Evolutionary conservation across 2,888 invertebrate genomes (phyloP).

Genomic region (Napeogenes inachia): DNA sequence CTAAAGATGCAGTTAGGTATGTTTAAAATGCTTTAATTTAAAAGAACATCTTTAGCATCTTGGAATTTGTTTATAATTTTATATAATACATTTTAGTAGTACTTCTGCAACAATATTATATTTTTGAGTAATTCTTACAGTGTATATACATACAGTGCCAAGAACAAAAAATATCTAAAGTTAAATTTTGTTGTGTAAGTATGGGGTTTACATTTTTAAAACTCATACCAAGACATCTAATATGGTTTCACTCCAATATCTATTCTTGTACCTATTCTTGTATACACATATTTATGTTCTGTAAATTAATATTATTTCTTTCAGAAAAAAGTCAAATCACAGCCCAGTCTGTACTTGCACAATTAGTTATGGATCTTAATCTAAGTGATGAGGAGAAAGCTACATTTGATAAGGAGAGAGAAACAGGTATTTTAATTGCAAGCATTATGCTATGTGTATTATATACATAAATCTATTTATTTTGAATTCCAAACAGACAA

Average conservation of each 20-base stretch:
- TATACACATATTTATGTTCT: too few relatives aligned
- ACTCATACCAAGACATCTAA: too few relatives aligned
- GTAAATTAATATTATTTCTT: slow-evolving; percentile 16
- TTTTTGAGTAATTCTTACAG: neutral
- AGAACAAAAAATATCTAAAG: too few relatives aligned
- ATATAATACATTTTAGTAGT: too few relatives aligned
- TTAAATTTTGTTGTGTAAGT: too few relatives aligned
- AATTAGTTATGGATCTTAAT: slow-evolving; percentile 79
- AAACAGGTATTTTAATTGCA: slow-evolving; percentile 72
- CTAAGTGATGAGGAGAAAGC: slow-evolving; percentile 79
- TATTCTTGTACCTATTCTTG: too few relatives aligned
- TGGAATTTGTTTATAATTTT: too few relatives aligned
- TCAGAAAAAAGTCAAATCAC: slow-evolving; percentile 79
- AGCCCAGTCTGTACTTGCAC: slow-evolving; percentile 75
- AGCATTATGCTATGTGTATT: neutral
- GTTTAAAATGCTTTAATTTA: slow-evolving; percentile 14
- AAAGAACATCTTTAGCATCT: too few relatives aligned
- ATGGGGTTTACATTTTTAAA: too few relatives aligned
- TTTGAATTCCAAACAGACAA: neutral
- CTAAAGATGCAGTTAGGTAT: slow-evolving; percentile 78
- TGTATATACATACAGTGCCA: too few relatives aligned
- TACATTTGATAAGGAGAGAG: slow-evolving; percentile 66
- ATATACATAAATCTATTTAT: neutral
- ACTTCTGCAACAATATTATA: neutral
- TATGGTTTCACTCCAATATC: too few relatives aligned